Percentiles rank a stretch among this genome's conserved stretches.
These are phyloP conservation scores for Rhynchomys soricoides DNA, from an alignment of 2,113 vertebrate genomes.

Conservation along the genomic window DNA sequence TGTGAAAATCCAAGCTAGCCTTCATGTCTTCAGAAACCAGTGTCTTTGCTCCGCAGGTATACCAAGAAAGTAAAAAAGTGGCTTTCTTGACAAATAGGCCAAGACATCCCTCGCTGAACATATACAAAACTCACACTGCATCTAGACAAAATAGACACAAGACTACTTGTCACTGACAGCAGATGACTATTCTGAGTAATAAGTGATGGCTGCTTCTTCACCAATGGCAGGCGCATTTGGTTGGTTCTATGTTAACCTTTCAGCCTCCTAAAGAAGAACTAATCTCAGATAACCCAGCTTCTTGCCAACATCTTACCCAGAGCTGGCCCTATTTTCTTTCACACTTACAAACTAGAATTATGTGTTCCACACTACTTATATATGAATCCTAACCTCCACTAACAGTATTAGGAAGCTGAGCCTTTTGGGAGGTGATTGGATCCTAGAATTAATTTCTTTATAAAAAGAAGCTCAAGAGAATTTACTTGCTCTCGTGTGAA, in stretches of 20 bases:
- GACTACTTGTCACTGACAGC: not conserved
- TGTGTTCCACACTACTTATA: not conserved
- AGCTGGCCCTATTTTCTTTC: not conserved
- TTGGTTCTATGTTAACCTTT: not conserved
- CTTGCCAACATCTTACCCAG: not conserved
- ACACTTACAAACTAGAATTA: not conserved
- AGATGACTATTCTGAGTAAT: not conserved
- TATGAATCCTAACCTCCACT: not conserved
- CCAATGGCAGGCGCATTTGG: not conserved
- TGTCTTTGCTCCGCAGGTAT: not conserved
- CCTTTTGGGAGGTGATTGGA: not conserved
- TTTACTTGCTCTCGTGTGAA: not conserved
- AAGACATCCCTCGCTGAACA: not conserved
- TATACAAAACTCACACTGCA: not conserved
- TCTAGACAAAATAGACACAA: not conserved
- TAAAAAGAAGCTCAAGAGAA: not conserved
- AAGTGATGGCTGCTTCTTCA: not conserved
- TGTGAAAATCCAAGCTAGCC: not conserved
- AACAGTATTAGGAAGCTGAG: not conserved
- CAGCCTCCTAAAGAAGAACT: not conserved
- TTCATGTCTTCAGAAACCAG: not conserved
- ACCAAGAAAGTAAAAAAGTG: not conserved
- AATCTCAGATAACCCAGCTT: not conserved
- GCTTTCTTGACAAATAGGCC: not conserved
- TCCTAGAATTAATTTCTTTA: not conserved